Percentiles rank a stretch among this genome's conserved stretches.
phyloP scores from a whole-genome alignment of 2,113 vertebrate genomes.

The Nannobrachium achirus region DNA sequence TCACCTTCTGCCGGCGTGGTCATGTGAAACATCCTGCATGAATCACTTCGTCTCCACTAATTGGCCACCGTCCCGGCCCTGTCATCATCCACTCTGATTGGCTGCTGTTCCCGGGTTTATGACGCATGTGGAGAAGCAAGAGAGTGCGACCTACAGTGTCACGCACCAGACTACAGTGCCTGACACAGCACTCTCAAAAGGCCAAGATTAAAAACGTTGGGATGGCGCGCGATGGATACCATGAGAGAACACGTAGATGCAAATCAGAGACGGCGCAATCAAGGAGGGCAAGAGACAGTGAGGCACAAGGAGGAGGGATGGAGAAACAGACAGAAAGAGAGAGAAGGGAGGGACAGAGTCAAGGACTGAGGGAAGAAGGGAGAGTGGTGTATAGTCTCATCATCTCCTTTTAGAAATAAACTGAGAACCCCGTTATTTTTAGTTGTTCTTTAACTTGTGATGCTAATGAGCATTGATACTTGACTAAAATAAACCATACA shows the following conservation, averaged over 20 bases:
- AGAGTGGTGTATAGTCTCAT: too few species aligned
- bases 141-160: conserved; percentile 32
- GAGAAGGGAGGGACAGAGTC: not conserved
- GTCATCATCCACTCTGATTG: conserved; percentile 58
- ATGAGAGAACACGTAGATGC: not conserved
- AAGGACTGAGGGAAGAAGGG: too few species aligned
- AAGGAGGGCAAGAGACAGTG: not conserved
- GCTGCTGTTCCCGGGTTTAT: conserved; percentile 48
- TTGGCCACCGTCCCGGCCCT: conserved; percentile 50
- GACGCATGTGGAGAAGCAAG: conserved; percentile 25
- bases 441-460: too few species aligned
- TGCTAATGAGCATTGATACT: too few species aligned
- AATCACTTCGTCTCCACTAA: conserved; percentile 58
- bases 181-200: conserved; percentile 57
- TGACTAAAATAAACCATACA: too few species aligned
- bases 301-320: not conserved
- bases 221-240: too few species aligned
- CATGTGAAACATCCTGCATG: conserved; percentile 49
- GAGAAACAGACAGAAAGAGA: not conserved
- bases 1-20: conserved; percentile 15
- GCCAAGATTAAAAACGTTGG: conserved; percentile 51
- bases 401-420: too few species aligned
- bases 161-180: conserved; percentile 24
- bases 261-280: not conserved
- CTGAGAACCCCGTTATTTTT: too few species aligned